Base-by-base conservation (phyloP, 2,888 invertebrate species). In the Chymomyza fuscimana region DNA sequence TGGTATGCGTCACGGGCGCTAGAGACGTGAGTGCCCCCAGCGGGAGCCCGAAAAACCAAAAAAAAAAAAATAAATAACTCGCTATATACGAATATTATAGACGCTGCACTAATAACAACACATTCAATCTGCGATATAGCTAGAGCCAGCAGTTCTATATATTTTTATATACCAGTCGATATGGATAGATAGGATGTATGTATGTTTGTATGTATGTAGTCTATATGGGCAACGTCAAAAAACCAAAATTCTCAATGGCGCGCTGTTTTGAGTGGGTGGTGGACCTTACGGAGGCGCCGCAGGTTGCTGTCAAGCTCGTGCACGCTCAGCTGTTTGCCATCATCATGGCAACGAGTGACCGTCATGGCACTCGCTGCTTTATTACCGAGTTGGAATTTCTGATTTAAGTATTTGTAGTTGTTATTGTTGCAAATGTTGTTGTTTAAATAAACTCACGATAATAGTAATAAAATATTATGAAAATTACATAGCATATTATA, bases 381-480 rank as follows among this genome's bases (percentile, higher is more conserved):
- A 51, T 66, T 67, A 70, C 19, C 67, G 60, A 65, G 29, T 40
- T 15, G 32, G 1, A 15, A 25, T 59, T 67, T 29, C 70, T 69
- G 16, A 15, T 46, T 46, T 46, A 50, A 61, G 59, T 61, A 16
- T n/a, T 22, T 12, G 19, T 6, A 32, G 12, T 46, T 62, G 19
- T 32, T 51, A 36, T 73, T 36, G 32, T 19, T 9, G 7, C 2
- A 52, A 5, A 2, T 51, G 54, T 70, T 67, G 12, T 63, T 66
- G 69, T 46, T 73, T 73, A 80, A 51, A 88, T 61, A 71, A 82
- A 83, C 64, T 81, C 82, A 52, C 84, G 83, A 79, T 90, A 79
- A 75, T 88, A 79, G 78, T 87, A 89, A 76, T 89, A 90, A 76
- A 88, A 89, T 72, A 82, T 71, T 65, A 89, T 59, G 65, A 90